Evolutionary conservation across 2,888 invertebrate genomes (phyloP), one percentile per base, ranked within the genome.

Genomic region (Laothoe populi): DNA sequence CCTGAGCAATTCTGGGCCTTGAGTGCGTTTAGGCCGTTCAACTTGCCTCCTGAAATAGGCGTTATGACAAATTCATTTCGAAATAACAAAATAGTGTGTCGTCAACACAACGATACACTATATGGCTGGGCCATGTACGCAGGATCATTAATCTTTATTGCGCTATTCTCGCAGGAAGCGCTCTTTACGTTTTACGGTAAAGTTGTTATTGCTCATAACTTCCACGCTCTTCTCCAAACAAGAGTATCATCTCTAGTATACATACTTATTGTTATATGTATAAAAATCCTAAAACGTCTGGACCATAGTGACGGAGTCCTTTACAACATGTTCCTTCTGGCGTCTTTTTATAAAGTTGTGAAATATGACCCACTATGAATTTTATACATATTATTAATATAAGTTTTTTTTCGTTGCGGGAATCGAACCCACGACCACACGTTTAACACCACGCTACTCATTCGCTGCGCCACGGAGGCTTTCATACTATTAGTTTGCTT

Each of bases 1-100:
- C 81, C 77, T 74, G 68, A 78, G 77, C 81, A 79, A 83, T 79
- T 86, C 84, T 82, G 86, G 81, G 83, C 88, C 89, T 90, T 90
- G 88, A 85, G 73, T 70, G 67, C 67, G 83, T 78, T 84, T 88
- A 88, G 90, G 88, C 82, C 88, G 72, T 89, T 90, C 88, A 90
- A 88, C 90, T 77, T 81, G 77, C 61, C 60, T 76, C 78, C 78
- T 83, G 78, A 82, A 78, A 78, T 78, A 78, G 72, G 77, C 59
- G 57, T 57, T 60, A 53, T 53, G 26, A 31, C 59, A 63, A 59
- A 53, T 57, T 16, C 48, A 42, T 24, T 7, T 16, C 21, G 44
- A 16, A 60, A 63, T 67, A 65, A 44, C 44, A 2, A 44, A 53
- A 31, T 67, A 61, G 65, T 67, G 65, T 70, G 66, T 70, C 68